Conservation (phyloP, 2,888 invertebrate genomes). For the Lasioglossum vierecki region DNA sequence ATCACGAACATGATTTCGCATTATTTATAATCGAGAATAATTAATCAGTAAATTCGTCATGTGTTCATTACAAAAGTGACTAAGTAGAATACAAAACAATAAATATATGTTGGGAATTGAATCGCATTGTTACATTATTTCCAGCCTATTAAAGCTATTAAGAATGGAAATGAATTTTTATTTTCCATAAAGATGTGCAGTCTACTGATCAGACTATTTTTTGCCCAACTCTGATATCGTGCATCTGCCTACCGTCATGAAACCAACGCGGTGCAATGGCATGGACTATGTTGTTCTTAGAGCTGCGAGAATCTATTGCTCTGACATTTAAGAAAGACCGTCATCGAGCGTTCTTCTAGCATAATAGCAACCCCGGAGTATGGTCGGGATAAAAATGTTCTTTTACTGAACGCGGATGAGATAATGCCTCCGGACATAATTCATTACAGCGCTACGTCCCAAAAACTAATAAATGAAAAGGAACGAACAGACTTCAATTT, state of each 20-base stretch:
- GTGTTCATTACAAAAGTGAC: background rate
- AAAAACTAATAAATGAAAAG: conserved; percentile 11
- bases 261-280: background rate
- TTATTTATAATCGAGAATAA: background rate
- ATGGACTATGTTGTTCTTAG: background rate
- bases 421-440: conserved; percentile 1
- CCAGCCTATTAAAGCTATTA: background rate
- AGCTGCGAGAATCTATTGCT: background rate
- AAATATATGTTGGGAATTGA: background rate
- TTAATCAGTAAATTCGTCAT: no score
- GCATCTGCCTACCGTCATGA: background rate
- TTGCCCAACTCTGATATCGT: background rate
- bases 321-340: conserved; percentile 4
- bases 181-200: background rate
- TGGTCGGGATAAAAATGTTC: background rate
- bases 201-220: no score
- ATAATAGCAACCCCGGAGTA: background rate
- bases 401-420: background rate
- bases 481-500: conserved; percentile 44
- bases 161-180: background rate
- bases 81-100: background rate
- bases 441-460: conserved; percentile 18
- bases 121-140: no score
- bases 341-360: background rate
- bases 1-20: background rate